These are phyloP conservation scores for Bellardia bayeri DNA, from an alignment of 2,888 invertebrate species.

Conservation along the genomic window DNA sequence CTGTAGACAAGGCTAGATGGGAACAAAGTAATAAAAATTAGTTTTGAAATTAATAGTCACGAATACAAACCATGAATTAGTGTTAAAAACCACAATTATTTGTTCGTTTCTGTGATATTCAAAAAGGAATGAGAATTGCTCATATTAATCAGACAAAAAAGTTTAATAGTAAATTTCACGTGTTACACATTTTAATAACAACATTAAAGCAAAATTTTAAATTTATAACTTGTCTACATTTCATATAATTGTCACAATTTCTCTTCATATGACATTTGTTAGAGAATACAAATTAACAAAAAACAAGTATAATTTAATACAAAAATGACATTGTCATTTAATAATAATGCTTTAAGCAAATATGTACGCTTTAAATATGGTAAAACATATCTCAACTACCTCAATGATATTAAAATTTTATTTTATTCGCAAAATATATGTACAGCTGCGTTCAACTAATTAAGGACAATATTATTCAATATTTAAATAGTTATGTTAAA, in stretches of 20 bases:
- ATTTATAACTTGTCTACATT: neutral
- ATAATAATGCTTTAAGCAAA: neutral
- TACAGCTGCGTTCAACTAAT: too few relatives aligned
- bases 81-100: too few relatives aligned
- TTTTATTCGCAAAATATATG: too few relatives aligned
- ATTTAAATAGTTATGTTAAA: too few relatives aligned
- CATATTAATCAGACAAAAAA: too few relatives aligned
- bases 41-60: too few relatives aligned
- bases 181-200: neutral
- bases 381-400: constrained; percentile 10
- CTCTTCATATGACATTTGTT: neutral
- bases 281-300: neutral
- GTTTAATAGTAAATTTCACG: neutral
- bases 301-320: neutral
- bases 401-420: constrained; percentile 23
- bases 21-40: too few relatives aligned
- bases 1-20: neutral
- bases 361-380: neutral
- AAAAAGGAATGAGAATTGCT: too few relatives aligned
- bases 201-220: neutral
- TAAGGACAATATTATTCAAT: too few relatives aligned
- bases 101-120: too few relatives aligned
- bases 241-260: neutral
- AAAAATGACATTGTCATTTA: constrained; percentile 3
- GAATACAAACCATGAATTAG: too few relatives aligned